Percentiles rank a stretch among this genome's conserved stretches.
These are phyloP conservation scores for Epinotia brunnichana DNA, from an alignment of 2,888 invertebrate species.

Conservation along the genomic window DNA sequence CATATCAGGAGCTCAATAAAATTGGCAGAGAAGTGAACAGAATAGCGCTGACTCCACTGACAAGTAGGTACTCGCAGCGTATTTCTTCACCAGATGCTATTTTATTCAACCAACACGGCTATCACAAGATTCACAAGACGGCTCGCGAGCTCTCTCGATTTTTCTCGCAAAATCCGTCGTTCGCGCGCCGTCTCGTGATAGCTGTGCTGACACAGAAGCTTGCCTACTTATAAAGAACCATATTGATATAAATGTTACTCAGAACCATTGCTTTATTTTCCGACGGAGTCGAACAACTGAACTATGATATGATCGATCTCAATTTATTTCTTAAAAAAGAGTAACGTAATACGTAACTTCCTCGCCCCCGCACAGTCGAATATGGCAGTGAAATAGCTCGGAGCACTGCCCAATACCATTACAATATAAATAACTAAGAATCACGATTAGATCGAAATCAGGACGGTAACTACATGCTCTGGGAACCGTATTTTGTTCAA, in stretches of 20 bases:
- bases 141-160: too few species aligned
- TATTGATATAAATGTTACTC: not conserved
- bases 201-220: too few species aligned
- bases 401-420: conserved; percentile 27
- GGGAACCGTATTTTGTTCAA: conserved; percentile 27
- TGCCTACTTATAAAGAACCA: too few species aligned
- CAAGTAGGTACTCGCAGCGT: too few species aligned
- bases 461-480: conserved; percentile 25
- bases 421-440: conserved; percentile 25
- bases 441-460: conserved; percentile 41
- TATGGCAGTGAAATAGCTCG: conserved; percentile 24
- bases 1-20: too few species aligned
- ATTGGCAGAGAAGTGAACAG: too few species aligned
- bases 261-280: not conserved
- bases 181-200: too few species aligned
- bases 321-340: conserved; percentile 3
- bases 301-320: not conserved
- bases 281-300: not conserved
- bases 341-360: conserved; percentile 13
- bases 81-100: too few species aligned
- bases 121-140: too few species aligned
- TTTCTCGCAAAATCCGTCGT: too few species aligned
- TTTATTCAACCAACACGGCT: too few species aligned
- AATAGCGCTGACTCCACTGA: too few species aligned
- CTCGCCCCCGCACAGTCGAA: conserved; percentile 30